Evolutionary conservation across 2,113 vertebrate species (phyloP), one percentile per base, ranked within the genome.

Genomic region (Callopanchax toddi): DNA sequence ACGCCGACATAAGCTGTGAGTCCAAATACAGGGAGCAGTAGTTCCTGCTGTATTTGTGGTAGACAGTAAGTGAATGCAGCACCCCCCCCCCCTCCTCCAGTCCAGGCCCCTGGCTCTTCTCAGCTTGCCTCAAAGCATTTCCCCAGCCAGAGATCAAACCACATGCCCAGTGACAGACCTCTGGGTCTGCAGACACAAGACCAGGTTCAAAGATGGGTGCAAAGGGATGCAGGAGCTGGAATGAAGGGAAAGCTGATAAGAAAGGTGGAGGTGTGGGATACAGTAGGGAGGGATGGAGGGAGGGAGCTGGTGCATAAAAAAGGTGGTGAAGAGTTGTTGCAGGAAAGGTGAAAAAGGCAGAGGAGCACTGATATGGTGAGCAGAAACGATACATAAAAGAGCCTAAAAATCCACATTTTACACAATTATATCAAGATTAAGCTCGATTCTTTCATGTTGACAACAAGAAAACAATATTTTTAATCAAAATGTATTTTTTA

Each of bases 81-180:
- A 51, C 65, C 68, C 67, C 73, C 56, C 64, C 42, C 72, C 73
- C 62, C 65, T 8, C 8, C 23, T 15, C 1, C 21, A 37, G 77
- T 79, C 74, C 72, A 77, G 60, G 66, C 74, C 75, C 63, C 70
- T 68, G 76, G 84, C 82, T 79, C 87, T 90, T 75, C 82, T 85
- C 82, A 74, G 80, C 88, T 84, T 91, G 92, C 90, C 92, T 94
- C 92, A 94, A 94, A 94, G 89, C 88, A 79, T 82, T 85, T 83
- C 83, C 92, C 90, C 92, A 91, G 89, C 88, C 86, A 91, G 80
- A 95, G 93, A 96, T 96, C 94, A 96, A 95, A 91, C 82, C 85
- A 66, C 90, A 74, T 60, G 92, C 88, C 93, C 94, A 91, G 93
- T 95, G 94, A 96, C 94, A 95, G 91, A 91, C 90, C 83, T 87